These are phyloP conservation scores for Callaeas wilsoni DNA, from an alignment of 2,113 vertebrate species.

Conservation along the genomic window DNA sequence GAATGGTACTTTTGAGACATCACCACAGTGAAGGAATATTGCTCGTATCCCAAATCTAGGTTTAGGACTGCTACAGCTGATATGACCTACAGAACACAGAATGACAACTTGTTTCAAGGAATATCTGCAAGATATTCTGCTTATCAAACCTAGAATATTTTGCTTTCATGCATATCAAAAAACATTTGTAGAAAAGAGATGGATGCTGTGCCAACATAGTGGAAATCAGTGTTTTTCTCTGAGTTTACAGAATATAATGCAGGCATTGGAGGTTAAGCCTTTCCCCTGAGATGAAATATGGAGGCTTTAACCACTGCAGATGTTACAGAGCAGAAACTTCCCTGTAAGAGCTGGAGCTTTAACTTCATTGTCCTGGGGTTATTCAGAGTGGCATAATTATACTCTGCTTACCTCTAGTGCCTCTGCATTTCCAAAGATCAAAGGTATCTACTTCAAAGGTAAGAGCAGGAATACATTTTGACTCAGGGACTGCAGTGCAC, in stretches of 20 bases:
- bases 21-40: neutral
- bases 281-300: neutral
- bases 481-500: neutral
- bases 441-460: slow-evolving; percentile 40
- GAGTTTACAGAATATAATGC: neutral
- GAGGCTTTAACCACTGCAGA: neutral
- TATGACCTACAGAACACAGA: neutral
- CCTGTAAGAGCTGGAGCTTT: neutral
- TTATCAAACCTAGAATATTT: neutral
- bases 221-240: neutral
- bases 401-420: neutral
- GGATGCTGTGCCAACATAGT: neutral
- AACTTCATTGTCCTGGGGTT: neutral
- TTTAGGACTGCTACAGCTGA: neutral
- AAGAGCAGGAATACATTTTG: slow-evolving; percentile 7
- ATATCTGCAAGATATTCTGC: neutral
- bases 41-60: neutral
- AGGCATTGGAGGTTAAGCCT: neutral
- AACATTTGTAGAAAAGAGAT: neutral
- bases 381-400: neutral
- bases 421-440: slow-evolving; percentile 28
- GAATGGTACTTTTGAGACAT: neutral
- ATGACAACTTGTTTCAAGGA: neutral
- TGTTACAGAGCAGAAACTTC: neutral
- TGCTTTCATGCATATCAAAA: neutral